Conservation (phyloP, 2,113 vertebrate genomes). For the Psilopsiagon aymara region DNA sequence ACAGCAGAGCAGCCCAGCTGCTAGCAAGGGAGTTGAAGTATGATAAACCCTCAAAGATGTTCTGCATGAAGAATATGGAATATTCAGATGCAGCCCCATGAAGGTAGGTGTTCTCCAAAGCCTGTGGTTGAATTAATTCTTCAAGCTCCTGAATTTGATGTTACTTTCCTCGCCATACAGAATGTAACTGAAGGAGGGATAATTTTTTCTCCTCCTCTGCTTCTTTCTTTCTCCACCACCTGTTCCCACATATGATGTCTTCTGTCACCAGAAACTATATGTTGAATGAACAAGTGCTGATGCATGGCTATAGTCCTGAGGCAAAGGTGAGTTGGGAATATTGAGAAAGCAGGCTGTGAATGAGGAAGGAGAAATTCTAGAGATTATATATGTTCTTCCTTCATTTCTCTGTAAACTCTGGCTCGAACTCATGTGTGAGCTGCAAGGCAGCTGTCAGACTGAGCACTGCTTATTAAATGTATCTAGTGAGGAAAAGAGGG, state of each 20-base stretch:
- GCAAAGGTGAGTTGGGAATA: background rate
- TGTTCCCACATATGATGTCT: conserved; percentile 31
- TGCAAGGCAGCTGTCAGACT: conserved; percentile 33
- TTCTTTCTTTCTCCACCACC: conserved; percentile 44
- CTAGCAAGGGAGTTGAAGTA: background rate
- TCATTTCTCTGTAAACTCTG: conserved; percentile 13
- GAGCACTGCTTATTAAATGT: background rate
- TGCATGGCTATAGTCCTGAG: background rate
- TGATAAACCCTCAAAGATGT: background rate
- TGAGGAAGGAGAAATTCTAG: background rate
- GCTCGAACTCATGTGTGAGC: background rate
- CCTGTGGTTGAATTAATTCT: conserved; percentile 46
- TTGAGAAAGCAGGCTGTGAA: background rate
- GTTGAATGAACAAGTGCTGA: background rate
- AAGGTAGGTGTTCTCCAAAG: conserved; percentile 4
- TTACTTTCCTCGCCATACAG: background rate
- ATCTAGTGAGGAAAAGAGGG: background rate
- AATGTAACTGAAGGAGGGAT: conserved; percentile 35
- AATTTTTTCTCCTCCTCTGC: conserved; percentile 52
- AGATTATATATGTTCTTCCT: background rate
- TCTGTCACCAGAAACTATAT: background rate
- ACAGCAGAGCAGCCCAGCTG: background rate
- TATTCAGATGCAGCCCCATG: background rate
- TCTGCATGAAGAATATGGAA: background rate
- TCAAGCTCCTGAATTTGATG: conserved; percentile 31